Evolutionary conservation across 2,888 invertebrate species (phyloP).

Genomic region (Kryphioiulus occultus): DNA sequence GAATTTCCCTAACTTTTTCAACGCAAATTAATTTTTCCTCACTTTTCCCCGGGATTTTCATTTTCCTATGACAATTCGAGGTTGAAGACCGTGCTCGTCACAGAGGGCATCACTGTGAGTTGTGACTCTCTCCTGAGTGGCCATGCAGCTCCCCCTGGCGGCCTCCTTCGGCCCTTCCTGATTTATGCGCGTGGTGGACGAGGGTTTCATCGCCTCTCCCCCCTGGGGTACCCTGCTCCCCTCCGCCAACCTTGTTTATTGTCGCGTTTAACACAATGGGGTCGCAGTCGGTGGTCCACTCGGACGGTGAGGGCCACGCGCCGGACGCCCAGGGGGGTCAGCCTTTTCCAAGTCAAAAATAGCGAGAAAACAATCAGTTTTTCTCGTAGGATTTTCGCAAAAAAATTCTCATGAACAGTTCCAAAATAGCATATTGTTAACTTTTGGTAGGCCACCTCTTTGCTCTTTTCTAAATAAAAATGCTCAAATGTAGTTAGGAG

Average conservation of each 20-base stretch:
- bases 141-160: background rate
- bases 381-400: too few species aligned
- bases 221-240: background rate
- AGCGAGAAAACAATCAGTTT: too few species aligned
- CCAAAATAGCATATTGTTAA: too few species aligned
- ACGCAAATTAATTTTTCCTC: too few species aligned
- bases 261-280: slow-evolving; percentile 39
- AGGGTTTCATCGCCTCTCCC: background rate
- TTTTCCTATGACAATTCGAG: too few species aligned
- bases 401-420: too few species aligned
- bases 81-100: background rate
- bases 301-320: slow-evolving; percentile 1
- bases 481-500: too few species aligned
- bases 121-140: background rate
- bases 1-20: too few species aligned
- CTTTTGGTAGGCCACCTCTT: too few species aligned
- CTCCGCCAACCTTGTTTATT: slow-evolving; percentile 17
- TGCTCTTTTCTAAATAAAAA: too few species aligned
- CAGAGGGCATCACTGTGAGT: background rate
- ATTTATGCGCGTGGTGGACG: background rate
- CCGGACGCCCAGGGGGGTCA: background rate
- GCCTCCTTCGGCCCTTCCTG: background rate
- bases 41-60: too few species aligned
- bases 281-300: background rate
- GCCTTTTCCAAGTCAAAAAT: too few species aligned